These are phyloP conservation scores for Amaurobius ferox DNA, from an alignment of 2,888 invertebrate genomes.

Conservation along the genomic window DNA sequence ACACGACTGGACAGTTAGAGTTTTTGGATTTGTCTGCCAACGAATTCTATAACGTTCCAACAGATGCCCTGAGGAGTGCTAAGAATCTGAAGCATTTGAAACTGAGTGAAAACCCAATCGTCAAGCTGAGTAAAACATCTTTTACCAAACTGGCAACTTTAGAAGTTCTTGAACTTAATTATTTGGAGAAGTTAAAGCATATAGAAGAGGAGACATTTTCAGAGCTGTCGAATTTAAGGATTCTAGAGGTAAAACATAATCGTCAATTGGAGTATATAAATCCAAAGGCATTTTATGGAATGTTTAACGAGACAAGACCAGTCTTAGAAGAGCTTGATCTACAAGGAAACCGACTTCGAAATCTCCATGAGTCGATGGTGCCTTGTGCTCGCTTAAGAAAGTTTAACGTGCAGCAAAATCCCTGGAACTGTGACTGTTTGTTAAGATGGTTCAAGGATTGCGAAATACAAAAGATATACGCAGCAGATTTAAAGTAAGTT, in stretches of 20 bases:
- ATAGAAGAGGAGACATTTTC: conserved; percentile 60
- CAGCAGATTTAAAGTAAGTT: conserved; percentile 66
- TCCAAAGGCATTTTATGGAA: conserved; percentile 54
- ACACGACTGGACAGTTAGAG: conserved; percentile 41
- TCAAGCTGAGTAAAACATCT: conserved; percentile 30
- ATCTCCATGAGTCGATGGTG: conserved; percentile 17
- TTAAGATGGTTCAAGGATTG: conserved; percentile 72
- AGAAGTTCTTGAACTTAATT: conserved; percentile 60
- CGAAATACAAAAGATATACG: conserved; percentile 35
- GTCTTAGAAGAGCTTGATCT: conserved; percentile 48
- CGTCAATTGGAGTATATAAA: conserved; percentile 51
- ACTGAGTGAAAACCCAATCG: conserved; percentile 66
- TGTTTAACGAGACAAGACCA: conserved; percentile 53
- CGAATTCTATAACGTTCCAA: conserved; percentile 66
- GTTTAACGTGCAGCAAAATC: conserved; percentile 72
- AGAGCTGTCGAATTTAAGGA: conserved; percentile 34
- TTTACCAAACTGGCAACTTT: conserved; percentile 51
- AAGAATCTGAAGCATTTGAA: conserved; percentile 47
- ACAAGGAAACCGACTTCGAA: conserved; percentile 32
- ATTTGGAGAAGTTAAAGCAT: conserved; percentile 51
- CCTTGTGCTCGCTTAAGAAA: conserved; percentile 47
- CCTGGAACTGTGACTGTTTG: conserved; percentile 73
- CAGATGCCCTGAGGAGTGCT: conserved; percentile 67
- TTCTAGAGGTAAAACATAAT: conserved; percentile 64
- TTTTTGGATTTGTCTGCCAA: conserved; percentile 71